Percentiles rank a stretch among this genome's conserved stretches.
Conservation (phyloP, 2,888 invertebrate genomes). For the Hydriomena furcata region DNA sequence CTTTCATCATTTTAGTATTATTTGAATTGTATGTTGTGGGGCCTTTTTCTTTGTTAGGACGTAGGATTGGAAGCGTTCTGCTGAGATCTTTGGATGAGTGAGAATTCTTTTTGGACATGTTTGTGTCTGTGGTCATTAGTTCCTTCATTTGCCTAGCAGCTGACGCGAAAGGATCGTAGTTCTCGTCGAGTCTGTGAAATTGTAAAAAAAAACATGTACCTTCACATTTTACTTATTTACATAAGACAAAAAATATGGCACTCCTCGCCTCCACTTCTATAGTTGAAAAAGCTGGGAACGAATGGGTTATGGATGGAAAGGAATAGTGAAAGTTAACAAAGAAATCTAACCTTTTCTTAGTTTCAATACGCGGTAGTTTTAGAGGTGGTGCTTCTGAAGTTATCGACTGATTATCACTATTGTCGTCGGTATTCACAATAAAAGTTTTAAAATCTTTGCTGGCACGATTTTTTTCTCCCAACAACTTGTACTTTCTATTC, state of each 20-base stretch:
- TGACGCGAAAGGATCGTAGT: conserved; percentile 90
- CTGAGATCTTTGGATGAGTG: conserved; percentile 68
- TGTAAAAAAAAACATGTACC: conserved; percentile 11
- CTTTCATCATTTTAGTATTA: conserved; percentile 76
- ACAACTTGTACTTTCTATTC: conserved; percentile 57
- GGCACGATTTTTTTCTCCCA: conserved; percentile 58
- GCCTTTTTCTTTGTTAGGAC: conserved; percentile 66
- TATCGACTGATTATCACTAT: conserved; percentile 62
- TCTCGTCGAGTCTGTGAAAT: conserved; percentile 75
- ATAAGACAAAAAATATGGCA: neutral
- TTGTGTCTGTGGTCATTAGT: conserved; percentile 87
- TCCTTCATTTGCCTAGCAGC: conserved; percentile 93
- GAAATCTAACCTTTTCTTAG: conserved; percentile 63
- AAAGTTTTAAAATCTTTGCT: conserved; percentile 63
- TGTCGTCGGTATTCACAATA: conserved; percentile 58
- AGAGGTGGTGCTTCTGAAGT: conserved; percentile 69
- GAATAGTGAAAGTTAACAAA: conserved; percentile 37
- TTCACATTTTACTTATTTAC: neutral
- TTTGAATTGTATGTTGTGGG: conserved; percentile 57
- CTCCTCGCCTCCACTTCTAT: too few relatives aligned
- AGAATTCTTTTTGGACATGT: conserved; percentile 72
- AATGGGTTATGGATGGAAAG: conserved; percentile 5
- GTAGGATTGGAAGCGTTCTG: conserved; percentile 73
- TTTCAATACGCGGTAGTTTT: conserved; percentile 73
- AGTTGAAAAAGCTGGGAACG: conserved; percentile 9